Evolutionary conservation across 2,113 vertebrate species (phyloP), one percentile per base, ranked within the genome.

Genomic region (Potamarius usumacintae): DNA sequence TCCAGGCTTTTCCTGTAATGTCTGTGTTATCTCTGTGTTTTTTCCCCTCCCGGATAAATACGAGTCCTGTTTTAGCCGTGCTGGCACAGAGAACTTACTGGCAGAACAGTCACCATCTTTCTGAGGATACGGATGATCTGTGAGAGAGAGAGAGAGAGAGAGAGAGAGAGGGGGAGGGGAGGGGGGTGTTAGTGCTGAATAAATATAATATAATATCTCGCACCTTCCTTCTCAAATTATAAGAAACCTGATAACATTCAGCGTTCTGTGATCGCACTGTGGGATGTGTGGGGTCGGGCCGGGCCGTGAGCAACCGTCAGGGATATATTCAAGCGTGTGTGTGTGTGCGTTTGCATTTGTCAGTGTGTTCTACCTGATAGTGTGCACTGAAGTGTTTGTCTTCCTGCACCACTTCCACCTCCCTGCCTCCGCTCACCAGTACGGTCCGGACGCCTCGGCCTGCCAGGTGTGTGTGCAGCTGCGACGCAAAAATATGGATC

Each of bases 341-440:
- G 57, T 67, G n/a, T 67, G 62, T 67, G n/a, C 55, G 62, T 69
- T n/a, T 27, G 30, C 57, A 18, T 78, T 22, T 81, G 30, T 6
- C 67, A 8, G 58, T 58, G 30, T 77, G 88, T 50, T 34, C 5
- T 93, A 98, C 98, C 97, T 99, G 98, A 91, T 99, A 99, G 90
- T 97, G 96, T 7, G 98, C 95, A 87, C 97, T 99, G 94, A 96
- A 99, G 92, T 99, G 98, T n/a, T 89, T 30, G n/a, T 99, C 98
- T 0, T 95, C 94, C 11, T 97, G 98, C 57, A 99, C 96, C 0
- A 98, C 83, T 90, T 95, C 94, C 90, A 17, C 52, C 92, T 98
- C 97, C 10, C 9, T 93, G 9, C 96, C 96, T 0, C 90, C 93
- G 84, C 96, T 94, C 69, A 95, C 91, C 91, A 99, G 91, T 63